Conservation (phyloP, 2,888 invertebrate genomes). For the Smittia aterrima region DNA sequence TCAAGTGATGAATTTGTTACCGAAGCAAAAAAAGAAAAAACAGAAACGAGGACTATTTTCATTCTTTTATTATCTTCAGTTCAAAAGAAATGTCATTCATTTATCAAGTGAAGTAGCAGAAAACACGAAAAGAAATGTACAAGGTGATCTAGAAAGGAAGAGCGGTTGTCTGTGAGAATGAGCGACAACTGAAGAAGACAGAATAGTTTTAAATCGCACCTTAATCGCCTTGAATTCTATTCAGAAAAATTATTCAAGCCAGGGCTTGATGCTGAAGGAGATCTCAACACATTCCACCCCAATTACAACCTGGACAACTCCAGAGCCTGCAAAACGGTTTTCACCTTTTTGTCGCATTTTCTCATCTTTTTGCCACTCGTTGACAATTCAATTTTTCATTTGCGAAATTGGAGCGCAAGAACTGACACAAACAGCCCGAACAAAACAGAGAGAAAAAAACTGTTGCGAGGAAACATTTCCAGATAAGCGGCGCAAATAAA, state of each 20-base stretch:
- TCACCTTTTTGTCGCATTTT: slow-evolving; percentile 28
- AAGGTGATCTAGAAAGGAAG: slow-evolving; percentile 8
- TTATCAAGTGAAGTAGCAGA: slow-evolving; percentile 18
- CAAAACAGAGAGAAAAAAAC: slow-evolving; percentile 1
- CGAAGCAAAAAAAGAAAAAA: background rate
- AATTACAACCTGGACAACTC: background rate
- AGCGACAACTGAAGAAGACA: slow-evolving; percentile 28
- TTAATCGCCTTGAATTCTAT: slow-evolving; percentile 26
- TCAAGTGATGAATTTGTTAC: background rate
- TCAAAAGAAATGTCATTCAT: slow-evolving; percentile 33
- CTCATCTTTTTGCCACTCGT: slow-evolving; percentile 25
- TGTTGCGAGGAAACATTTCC: slow-evolving; percentile 19
- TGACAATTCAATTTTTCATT: slow-evolving; percentile 40
- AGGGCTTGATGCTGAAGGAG: too few species aligned
- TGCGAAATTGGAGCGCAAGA: background rate
- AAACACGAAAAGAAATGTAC: slow-evolving; percentile 10
- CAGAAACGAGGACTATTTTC: background rate
- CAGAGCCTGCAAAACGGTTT: background rate
- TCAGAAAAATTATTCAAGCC: background rate
- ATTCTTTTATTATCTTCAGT: slow-evolving; percentile 17
- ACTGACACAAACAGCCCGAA: background rate
- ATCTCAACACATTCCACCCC: background rate
- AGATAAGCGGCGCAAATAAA: slow-evolving; percentile 36
- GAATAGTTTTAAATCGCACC: slow-evolving; percentile 41
- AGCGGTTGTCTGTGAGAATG: background rate